These are phyloP conservation scores for Panagrolaimus sp. DNA, from an alignment of 1,140 invertebrate species.

Conservation along the genomic window DNA sequence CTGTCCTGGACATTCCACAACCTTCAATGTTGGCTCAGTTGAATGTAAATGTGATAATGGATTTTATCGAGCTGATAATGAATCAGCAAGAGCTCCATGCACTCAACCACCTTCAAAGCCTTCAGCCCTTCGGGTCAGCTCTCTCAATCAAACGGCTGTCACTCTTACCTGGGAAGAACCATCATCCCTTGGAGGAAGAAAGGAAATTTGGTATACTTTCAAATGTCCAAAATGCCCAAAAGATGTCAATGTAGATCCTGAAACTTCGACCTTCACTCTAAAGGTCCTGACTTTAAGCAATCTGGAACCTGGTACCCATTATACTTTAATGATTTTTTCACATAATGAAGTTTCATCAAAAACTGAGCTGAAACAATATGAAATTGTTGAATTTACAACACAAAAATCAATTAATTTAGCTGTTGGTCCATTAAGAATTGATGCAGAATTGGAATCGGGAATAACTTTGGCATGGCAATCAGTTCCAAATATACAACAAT, in stretches of 20 bases:
- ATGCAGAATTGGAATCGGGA: slow-evolving; percentile 22
- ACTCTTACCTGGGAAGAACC: slow-evolving; percentile 23
- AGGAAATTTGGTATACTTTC: slow-evolving; percentile 29
- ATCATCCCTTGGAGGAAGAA: slow-evolving; percentile 12
- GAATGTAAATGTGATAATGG: slow-evolving; percentile 38
- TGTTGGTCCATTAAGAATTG: slow-evolving; percentile 15
- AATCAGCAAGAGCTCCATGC: slow-evolving; percentile 22
- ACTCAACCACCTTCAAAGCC: slow-evolving; percentile 27
- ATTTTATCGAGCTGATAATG: slow-evolving; percentile 35
- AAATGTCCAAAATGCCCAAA: slow-evolving; percentile 23
- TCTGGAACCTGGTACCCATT: slow-evolving; percentile 27
- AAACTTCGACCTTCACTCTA: slow-evolving; percentile 7
- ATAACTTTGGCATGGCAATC: slow-evolving; percentile 23
- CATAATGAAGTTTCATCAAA: slow-evolving; percentile 25
- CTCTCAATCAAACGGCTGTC: slow-evolving; percentile 18
- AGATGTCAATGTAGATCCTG: not conserved
- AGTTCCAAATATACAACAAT: slow-evolving; percentile 14
- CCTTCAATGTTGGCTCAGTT: slow-evolving; percentile 23
- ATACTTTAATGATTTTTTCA: slow-evolving; percentile 24
- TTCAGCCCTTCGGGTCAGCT: slow-evolving; percentile 1
- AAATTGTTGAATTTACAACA: slow-evolving; percentile 24
- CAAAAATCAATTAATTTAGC: slow-evolving; percentile 17
- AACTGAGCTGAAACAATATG: slow-evolving; percentile 18
- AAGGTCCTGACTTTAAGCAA: slow-evolving; percentile 16
- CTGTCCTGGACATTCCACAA: slow-evolving; percentile 32